These are phyloP conservation scores for Calliphora vicina DNA, from an alignment of 1,140 invertebrate genomes.

Conservation along the genomic window DNA sequence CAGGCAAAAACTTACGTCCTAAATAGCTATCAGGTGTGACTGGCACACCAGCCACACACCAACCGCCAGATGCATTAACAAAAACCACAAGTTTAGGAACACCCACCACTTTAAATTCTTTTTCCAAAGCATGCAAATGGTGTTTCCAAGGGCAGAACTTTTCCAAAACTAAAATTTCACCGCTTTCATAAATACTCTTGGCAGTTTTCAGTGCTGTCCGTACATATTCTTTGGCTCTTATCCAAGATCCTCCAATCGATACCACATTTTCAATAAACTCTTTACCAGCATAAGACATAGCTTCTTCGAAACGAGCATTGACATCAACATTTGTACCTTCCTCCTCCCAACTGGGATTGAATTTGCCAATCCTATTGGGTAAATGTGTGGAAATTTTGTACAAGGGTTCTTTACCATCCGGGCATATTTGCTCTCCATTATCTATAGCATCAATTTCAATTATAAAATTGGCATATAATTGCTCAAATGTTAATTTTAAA, in stretches of 20 bases:
- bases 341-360: constrained; percentile 92
- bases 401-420: constrained; percentile 73
- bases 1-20: constrained; percentile 77
- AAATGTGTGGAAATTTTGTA: constrained; percentile 85
- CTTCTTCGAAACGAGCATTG: constrained; percentile 73
- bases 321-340: constrained; percentile 61
- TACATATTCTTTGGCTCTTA: constrained; percentile 82
- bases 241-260: constrained; percentile 78
- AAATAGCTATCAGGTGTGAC: constrained; percentile 77
- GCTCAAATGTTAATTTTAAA: constrained; percentile 74
- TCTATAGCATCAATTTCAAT: constrained; percentile 97
- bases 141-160: constrained; percentile 86
- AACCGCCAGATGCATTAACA: constrained; percentile 69
- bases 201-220: constrained; percentile 75
- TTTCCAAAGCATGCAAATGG: constrained; percentile 85
- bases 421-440: constrained; percentile 85
- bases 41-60: constrained; percentile 86
- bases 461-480: constrained; percentile 90
- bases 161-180: constrained; percentile 81
- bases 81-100: constrained; percentile 84
- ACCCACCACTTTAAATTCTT: constrained; percentile 72
- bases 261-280: constrained; percentile 84
- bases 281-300: constrained; percentile 78
- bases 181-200: constrained; percentile 70
- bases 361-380: constrained; percentile 74